Conservation (phyloP, 2,113 vertebrate species). For the Pseudonaja textilis region DNA sequence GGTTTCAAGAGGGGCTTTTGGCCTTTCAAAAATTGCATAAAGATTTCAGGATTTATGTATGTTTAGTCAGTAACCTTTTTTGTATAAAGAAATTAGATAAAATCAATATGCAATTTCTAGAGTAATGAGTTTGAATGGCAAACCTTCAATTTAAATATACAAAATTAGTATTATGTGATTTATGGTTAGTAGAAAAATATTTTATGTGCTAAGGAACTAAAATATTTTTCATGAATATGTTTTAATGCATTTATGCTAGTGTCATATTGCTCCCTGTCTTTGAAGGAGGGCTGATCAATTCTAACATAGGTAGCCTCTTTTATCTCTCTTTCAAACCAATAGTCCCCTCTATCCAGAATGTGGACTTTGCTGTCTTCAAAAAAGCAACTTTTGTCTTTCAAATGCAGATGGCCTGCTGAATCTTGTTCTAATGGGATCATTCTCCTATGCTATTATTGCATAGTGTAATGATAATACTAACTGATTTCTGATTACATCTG, state of each 20-base stretch:
- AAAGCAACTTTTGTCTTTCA: neutral
- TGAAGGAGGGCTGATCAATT: neutral
- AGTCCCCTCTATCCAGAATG: neutral
- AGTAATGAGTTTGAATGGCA: neutral
- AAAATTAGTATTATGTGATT: neutral
- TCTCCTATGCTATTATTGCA: neutral
- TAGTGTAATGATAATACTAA: neutral
- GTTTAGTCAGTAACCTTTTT: neutral
- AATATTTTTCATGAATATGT: neutral
- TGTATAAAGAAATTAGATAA: neutral
- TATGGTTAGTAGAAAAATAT: neutral
- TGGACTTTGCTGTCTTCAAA: neutral
- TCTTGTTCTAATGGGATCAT: too few species aligned
- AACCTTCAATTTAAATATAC: neutral
- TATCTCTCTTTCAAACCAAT: neutral
- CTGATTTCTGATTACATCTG: neutral
- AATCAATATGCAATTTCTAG: neutral
- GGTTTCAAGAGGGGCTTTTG: neutral
- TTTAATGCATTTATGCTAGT: neutral
- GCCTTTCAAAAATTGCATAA: neutral
- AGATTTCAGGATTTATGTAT: neutral
- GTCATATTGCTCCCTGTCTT: neutral
- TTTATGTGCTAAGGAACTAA: neutral
- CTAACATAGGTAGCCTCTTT: neutral
- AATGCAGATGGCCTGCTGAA: neutral